phyloP scores from a whole-genome alignment of 2,888 invertebrate genomes.

The Steinernema carpocapsae region DNA sequence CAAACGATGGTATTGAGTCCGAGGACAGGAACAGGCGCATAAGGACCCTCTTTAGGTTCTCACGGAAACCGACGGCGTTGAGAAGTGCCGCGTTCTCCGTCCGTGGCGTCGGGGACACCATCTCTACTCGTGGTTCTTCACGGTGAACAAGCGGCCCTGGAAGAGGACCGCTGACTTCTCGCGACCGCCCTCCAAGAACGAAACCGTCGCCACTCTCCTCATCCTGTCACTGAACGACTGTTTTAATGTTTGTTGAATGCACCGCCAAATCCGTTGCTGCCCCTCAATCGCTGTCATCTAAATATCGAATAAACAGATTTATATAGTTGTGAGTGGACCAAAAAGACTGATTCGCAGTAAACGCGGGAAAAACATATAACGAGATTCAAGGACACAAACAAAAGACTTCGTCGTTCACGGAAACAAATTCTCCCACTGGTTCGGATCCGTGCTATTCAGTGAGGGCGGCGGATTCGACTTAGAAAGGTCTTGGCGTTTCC shows the following conservation, averaged over 20 bases:
- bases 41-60: slow-evolving; percentile 18
- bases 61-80: slow-evolving; percentile 52
- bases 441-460: no score
- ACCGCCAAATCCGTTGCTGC: not conserved
- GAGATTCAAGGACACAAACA: no score
- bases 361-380: no score
- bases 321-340: no score
- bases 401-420: no score
- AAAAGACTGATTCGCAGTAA: no score
- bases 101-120: slow-evolving; percentile 53
- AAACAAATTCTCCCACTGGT: no score
- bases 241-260: slow-evolving; percentile 30
- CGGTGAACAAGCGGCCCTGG: slow-evolving; percentile 36
- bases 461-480: no score
- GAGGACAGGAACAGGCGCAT: not conserved
- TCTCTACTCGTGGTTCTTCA: slow-evolving; percentile 43
- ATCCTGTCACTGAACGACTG: slow-evolving; percentile 43
- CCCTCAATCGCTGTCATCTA: not conserved
- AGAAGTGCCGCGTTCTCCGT: slow-evolving; percentile 52
- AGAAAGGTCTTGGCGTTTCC: no score
- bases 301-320: no score
- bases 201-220: slow-evolving; percentile 38
- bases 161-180: slow-evolving; percentile 37
- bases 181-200: slow-evolving; percentile 37
- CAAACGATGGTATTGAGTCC: slow-evolving; percentile 40